phyloP scores from a whole-genome alignment of 2,888 invertebrate genomes.

The Dryobota labecula region DNA sequence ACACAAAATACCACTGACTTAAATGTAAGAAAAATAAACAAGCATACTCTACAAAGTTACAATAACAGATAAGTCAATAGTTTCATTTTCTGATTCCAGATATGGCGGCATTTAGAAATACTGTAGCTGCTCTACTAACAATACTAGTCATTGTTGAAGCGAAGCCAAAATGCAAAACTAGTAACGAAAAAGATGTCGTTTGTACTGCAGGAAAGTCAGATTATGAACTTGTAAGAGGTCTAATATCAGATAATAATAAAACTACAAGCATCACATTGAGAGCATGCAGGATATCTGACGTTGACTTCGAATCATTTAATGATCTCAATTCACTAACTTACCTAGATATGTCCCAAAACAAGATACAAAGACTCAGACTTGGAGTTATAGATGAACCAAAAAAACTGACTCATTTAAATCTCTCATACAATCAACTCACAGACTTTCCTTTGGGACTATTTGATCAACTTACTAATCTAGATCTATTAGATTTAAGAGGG shows the following conservation, averaged over 20 bases:
- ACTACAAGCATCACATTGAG: conserved; percentile 68
- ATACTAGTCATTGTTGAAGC: conserved; percentile 50
- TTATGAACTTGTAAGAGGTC: conserved; percentile 69
- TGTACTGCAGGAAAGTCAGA: conserved; percentile 66
- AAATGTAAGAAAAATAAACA: not conserved
- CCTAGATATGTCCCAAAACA: conserved; percentile 69
- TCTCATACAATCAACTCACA: conserved; percentile 66
- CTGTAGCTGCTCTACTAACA: conserved; percentile 15
- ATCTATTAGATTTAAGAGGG: conserved; percentile 66
- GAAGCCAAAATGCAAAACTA: conserved; percentile 62
- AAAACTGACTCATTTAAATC: conserved; percentile 61
- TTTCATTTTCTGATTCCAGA: conserved; percentile 51
- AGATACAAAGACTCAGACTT: conserved; percentile 62
- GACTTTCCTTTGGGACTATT: conserved; percentile 66
- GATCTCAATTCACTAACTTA: conserved; percentile 59
- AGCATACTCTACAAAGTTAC: not conserved
- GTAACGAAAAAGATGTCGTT: conserved; percentile 49
- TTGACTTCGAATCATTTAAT: conserved; percentile 67
- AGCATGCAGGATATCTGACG: conserved; percentile 69
- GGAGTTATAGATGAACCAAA: conserved; percentile 66
- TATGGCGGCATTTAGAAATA: conserved; percentile 37
- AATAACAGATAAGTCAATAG: not conserved
- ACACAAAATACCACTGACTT: not conserved
- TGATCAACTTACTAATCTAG: conserved; percentile 62
- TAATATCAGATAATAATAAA: conserved; percentile 71